phyloP scores from a whole-genome alignment of 1,140 invertebrate species.

The Philopotamus ludificatus region DNA sequence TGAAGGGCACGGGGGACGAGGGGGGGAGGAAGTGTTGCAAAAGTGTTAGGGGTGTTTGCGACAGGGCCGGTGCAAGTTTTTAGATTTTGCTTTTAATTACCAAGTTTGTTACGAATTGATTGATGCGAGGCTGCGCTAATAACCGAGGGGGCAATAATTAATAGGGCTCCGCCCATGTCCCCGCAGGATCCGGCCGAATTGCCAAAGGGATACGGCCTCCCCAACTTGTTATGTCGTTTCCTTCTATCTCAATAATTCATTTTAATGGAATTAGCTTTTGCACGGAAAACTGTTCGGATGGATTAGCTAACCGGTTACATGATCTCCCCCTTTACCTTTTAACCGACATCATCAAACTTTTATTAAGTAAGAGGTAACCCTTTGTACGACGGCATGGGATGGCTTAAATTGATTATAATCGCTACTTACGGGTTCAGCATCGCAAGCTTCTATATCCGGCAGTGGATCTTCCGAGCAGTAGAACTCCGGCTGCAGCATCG shows the following conservation, averaged over 20 bases:
- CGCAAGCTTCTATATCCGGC: slow-evolving; percentile 55
- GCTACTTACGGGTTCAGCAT: slow-evolving; percentile 58
- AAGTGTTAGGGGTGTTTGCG: too few species aligned
- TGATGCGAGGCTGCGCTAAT: slow-evolving; percentile 10
- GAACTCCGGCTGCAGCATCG: slow-evolving; percentile 55
- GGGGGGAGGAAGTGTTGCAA: too few species aligned
- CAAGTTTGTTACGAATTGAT: slow-evolving; percentile 20
- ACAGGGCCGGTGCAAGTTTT: neutral
- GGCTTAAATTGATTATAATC: neutral
- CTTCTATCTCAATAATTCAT: slow-evolving; percentile 32
- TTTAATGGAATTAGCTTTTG: slow-evolving; percentile 20
- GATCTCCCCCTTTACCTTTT: neutral
- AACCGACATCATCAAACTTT: too few species aligned
- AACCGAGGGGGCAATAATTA: slow-evolving; percentile 23
- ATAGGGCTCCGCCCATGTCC: slow-evolving; percentile 7
- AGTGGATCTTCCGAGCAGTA: slow-evolving; percentile 55
- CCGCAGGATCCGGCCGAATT: neutral
- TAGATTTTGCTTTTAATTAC: slow-evolving; percentile 22
- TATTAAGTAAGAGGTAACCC: too few species aligned
- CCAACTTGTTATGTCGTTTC: slow-evolving; percentile 25
- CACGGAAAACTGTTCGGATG: slow-evolving; percentile 12
- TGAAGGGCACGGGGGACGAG: neutral
- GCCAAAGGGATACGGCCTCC: neutral
- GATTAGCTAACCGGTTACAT: slow-evolving; percentile 10
- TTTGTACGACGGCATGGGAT: too few species aligned